Evolutionary conservation across 2,888 invertebrate species (phyloP), one percentile per base, ranked within the genome.

Genomic region (Pimpla rufipes): DNA sequence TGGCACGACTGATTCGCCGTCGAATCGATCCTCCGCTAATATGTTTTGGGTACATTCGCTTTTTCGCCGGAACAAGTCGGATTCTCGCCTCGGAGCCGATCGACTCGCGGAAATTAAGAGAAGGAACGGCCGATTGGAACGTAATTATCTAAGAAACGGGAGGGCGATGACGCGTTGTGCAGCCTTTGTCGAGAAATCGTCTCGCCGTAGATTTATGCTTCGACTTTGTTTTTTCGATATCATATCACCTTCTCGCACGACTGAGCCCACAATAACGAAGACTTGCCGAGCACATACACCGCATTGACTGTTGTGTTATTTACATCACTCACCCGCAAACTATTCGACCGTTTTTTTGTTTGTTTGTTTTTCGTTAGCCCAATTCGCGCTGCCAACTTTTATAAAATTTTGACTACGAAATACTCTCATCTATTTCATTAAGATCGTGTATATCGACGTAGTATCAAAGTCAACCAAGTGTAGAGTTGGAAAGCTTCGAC

Each of bases 41-140:
- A n/a, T n/a, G n/a, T 64, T 62, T 40, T 81, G 23, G 35, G 47
- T 70, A 40, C 83, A 55, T 35, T 83, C 77, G 75, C 10, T 40
- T 37, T 86, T 87, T 87, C 85, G 79, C 79, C 87, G 88, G 87
- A 88, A 87, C 87, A 88, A 88, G 85, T 87, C 85, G 82, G 47
- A 62, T 42, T 77, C 8, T 35, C 29, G 59, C 35, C 35, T 59
- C 59, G 57, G 11, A 59, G n/a, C 8, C 59, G 16, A 57, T 57
- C 13, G 10, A 57, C 57, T n/a, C 21, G 21, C 21, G 47, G 64
- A 52, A 47, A 73, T 29, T 64, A 70, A 40, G 45, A 23, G 23
- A 62, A 47, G 13, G 37, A 59, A 50, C 18, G 42, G 11, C 18
- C 57, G 67, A 77, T 77, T n/a, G 0, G 35, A 57, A 57, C 50